Evolutionary conservation across 2,113 vertebrate genomes (phyloP).

Genomic region (Gallinago jamesoni): DNA sequence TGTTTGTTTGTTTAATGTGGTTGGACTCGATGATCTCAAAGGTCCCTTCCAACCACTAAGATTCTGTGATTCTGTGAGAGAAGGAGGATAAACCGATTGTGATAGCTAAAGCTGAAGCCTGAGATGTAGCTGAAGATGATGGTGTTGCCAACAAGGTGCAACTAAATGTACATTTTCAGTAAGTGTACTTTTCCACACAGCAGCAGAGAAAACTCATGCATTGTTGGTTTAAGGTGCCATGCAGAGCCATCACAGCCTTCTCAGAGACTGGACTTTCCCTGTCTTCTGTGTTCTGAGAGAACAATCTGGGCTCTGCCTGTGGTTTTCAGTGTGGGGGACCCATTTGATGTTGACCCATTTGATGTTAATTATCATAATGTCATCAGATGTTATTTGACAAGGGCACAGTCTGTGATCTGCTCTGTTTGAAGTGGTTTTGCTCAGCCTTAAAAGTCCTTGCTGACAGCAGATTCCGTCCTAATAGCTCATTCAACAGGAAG

Average conservation of each 20-base stretch:
- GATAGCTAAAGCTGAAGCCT: not conserved
- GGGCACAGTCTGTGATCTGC: constrained; percentile 34
- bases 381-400: constrained; percentile 50
- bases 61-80: not conserved
- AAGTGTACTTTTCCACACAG: not conserved
- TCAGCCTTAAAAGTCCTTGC: constrained; percentile 27
- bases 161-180: not conserved
- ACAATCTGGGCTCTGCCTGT: constrained; percentile 14
- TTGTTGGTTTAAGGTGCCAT: not conserved
- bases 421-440: constrained; percentile 66
- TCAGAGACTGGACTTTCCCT: not conserved
- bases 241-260: not conserved
- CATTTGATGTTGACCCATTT: constrained; percentile 31
- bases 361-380: constrained; percentile 42
- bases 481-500: not conserved
- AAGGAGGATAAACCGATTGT: not conserved
- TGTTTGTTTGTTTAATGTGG: too few relatives aligned
- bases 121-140: not conserved
- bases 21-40: too few relatives aligned
- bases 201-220: not conserved
- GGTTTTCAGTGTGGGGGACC: constrained; percentile 57
- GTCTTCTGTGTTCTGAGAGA: not conserved
- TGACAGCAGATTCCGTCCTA: constrained; percentile 19
- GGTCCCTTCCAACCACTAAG: too few relatives aligned
- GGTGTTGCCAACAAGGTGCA: not conserved